Base-by-base conservation (phyloP, 2,797 vertebrate genomes). In the Microctenopoma stevenorrisi region DNA sequence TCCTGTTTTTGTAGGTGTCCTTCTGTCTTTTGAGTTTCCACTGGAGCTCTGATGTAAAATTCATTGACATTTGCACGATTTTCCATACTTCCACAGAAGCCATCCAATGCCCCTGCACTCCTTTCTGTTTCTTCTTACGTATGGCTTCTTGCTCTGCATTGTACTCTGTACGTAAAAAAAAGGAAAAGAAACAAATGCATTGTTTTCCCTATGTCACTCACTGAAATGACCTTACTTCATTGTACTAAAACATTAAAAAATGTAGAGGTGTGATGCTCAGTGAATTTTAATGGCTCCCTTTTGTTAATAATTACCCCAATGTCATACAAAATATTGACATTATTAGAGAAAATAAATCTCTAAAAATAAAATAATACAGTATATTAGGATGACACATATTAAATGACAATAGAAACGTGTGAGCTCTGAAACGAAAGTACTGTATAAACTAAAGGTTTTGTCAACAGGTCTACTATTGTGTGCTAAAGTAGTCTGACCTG, bases 61-160 rank as follows among this genome's bases (percentile, higher is more conserved):
- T 68, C 75, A 54, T 70, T 6, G 0, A 60, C 49, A 28, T 55
- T 26, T 28, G 40, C 4, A 61, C 43, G 35, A 49, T 40, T 66
- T 81, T 82, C 67, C 75, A 37, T 22, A 16, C 28, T 54, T 54
- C 1, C 11, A 47, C 4, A 22, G 9, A 33, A 28, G 26, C 2
- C 43, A 25, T 40, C 22, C 16, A 33, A 5, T 46, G 46, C 16
- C 37, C 14, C 5, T 55, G 44, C 16, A 13, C 15, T 51, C 25
- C 40, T 72, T 78, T 74, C 78, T 74, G 75, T 83, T 74, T 79
- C 7, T 35, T 35, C 1, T n/a, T 16, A 26, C 35, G 2, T 42
- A 12, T 0, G 1, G 4, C 15, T 18, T 14, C 25, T 58, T 38
- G 7, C 11, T 55, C 15, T 10, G 9, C 4, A 12, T 30, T 12